Percentiles rank a stretch among this genome's conserved stretches.
Conservation (phyloP, 2,888 invertebrate species). For the Slavum lentiscoides region DNA sequence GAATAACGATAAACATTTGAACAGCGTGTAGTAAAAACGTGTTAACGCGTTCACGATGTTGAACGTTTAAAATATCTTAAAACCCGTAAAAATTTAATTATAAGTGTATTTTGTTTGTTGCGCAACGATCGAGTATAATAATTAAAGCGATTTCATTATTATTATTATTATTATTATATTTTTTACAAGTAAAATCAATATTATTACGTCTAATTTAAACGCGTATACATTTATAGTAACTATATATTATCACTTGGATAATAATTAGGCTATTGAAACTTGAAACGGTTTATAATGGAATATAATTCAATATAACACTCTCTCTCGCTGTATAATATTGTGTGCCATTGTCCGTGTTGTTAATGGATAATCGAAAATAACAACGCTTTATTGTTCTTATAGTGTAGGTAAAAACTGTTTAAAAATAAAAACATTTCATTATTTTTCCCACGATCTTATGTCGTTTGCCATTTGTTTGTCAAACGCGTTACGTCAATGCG, state of each 20-base stretch:
- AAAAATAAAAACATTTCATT: neutral
- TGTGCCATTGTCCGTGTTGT: neutral
- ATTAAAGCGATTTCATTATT: too few species aligned
- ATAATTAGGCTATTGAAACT: neutral
- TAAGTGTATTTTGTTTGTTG: too few species aligned
- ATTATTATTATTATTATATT: neutral
- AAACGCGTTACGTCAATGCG: neutral
- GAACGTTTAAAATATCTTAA: too few species aligned
- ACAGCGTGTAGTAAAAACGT: too few species aligned
- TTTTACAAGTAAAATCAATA: neutral
- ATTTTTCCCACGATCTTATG: constrained; percentile 15
- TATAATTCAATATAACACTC: neutral
- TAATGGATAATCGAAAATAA: constrained; percentile 1
- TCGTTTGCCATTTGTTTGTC: neutral
- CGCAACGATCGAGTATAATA: too few species aligned
- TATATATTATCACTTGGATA: neutral
- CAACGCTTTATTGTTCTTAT: neutral
- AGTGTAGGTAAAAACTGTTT: neutral
- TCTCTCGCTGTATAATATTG: neutral
- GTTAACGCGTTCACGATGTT: too few species aligned
- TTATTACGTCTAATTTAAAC: neutral
- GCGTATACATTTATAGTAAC: neutral
- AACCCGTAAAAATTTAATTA: too few species aligned
- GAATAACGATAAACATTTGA: too few species aligned
- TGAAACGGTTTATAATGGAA: neutral